Evolutionary conservation across 2,797 vertebrate genomes (phyloP).

Genomic region (Characodon lateralis): DNA sequence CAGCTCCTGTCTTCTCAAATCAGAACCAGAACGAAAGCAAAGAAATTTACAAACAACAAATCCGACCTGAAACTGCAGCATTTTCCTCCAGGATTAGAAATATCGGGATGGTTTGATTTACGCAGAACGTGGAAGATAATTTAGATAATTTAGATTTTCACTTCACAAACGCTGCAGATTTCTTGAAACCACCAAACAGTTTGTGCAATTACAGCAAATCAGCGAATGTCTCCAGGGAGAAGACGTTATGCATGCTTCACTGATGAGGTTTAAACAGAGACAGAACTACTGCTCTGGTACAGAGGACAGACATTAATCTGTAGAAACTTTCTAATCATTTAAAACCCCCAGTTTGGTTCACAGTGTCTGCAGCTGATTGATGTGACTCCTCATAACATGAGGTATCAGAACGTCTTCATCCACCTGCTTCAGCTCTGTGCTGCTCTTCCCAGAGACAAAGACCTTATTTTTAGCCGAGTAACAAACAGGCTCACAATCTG

Average conservation of each 20-base stretch:
- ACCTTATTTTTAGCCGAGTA: slow-evolving; percentile 71
- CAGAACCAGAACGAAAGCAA: neutral
- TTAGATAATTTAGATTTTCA: slow-evolving; percentile 14
- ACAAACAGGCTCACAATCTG: slow-evolving; percentile 11
- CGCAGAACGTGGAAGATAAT: slow-evolving; percentile 23
- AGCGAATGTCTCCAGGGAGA: slow-evolving; percentile 4
- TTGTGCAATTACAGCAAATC: slow-evolving; percentile 43
- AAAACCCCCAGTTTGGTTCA: too few relatives aligned
- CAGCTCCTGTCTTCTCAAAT: neutral
- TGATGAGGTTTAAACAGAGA: neutral
- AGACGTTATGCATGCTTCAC: slow-evolving; percentile 9
- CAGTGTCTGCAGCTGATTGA: too few relatives aligned
- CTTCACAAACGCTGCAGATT: slow-evolving; percentile 33
- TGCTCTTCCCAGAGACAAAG: slow-evolving; percentile 66
- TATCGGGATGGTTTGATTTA: slow-evolving; percentile 5
- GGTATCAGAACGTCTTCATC: neutral
- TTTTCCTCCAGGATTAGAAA: slow-evolving; percentile 22
- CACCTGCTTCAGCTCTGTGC: slow-evolving; percentile 33
- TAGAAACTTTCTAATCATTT: too few relatives aligned
- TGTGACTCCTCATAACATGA: neutral
- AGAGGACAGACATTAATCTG: too few relatives aligned
- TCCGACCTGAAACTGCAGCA: slow-evolving; percentile 22
- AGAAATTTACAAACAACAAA: slow-evolving; percentile 12
- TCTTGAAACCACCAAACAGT: slow-evolving; percentile 34
- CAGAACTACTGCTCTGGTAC: neutral